Base-by-base conservation (phyloP, 2,113 vertebrate species). In the Hyaena hyaena region DNA sequence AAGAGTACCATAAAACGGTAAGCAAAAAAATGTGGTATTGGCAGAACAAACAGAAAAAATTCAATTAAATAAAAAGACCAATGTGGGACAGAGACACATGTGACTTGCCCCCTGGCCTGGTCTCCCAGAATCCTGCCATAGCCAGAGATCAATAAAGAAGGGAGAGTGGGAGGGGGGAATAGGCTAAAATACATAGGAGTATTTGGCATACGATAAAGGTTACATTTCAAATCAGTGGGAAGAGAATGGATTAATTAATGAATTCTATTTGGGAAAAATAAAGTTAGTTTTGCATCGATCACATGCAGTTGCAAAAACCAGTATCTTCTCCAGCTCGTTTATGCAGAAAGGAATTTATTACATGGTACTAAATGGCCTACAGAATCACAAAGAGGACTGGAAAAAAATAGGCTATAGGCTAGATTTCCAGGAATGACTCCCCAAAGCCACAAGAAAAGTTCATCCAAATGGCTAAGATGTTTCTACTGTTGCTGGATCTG, bases 241-340 rank as follows among this genome's bases (percentile, higher is more conserved):
- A 96, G 61, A 91, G 4, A 35, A 88, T 45, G 66, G 23, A 89
- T 88, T 81, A 61, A 43, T 55, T 88, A 89, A 39, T 45, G n/a
- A 86, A 68, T 63, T 79, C 48, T 24, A 58, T n/a, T 63, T 79
- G 71, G 39, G 28, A 58, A 96, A 96, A 96, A 86, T 93, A 79
- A 87, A 98, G 23, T 85, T 58, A 16, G 69, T 63, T 82, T 45
- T 63, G 21, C 23, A 77, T 83, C 28, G 73, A 55, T 89, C 15
- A 50, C 11, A 24, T 73, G 89, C 16, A 26, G 8, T 63, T 92
- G 39, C 28, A 83, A 92, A 93, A 85, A 17, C 10, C 39, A 50
- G 1, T 68, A 69, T 71, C 55, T 90, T 84, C 26, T 53, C 69
- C 93, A 86, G 76, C 39, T 92, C 71, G 39, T 90, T 93, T 65